Percentiles rank a stretch among this genome's conserved stretches.
Evolutionary conservation across 92 coral and sea anemone species (phyloP).

Genomic region (Blastomussa wellsi): DNA sequence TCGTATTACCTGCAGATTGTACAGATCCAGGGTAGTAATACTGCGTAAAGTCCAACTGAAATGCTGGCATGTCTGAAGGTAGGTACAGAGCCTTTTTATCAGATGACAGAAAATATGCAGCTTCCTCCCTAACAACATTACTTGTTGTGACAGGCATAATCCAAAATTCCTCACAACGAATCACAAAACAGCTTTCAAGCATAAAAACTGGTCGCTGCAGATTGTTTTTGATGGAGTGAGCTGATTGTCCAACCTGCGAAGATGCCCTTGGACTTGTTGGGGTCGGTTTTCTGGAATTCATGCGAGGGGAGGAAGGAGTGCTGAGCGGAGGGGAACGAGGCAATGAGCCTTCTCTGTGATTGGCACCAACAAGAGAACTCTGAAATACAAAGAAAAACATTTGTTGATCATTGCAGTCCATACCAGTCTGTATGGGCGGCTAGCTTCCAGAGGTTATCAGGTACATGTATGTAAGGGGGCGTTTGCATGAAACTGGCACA

Average conservation of each 20-base stretch:
- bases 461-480: too few species aligned
- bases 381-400: background rate
- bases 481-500: too few species aligned
- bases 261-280: constrained; percentile 41
- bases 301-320: constrained; percentile 56
- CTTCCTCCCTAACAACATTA: constrained; percentile 46
- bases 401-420: background rate
- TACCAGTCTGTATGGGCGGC: too few species aligned
- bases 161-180: constrained; percentile 92
- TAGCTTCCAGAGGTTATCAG: too few species aligned
- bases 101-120: constrained; percentile 89
- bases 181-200: constrained; percentile 85
- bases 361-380: constrained; percentile 29
- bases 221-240: constrained; percentile 50
- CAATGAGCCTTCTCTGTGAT: constrained; percentile 45
- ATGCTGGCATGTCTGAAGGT: constrained; percentile 96
- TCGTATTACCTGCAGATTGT: constrained; percentile 68
- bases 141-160: constrained; percentile 82
- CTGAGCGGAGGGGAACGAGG: constrained; percentile 45
- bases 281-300: constrained; percentile 26
- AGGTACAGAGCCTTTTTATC: constrained; percentile 93
- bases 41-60: constrained; percentile 94
- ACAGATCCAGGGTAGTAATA: constrained; percentile 88
- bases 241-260: constrained; percentile 29
- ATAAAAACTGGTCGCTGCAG: constrained; percentile 77